phyloP scores from a whole-genome alignment of 2,797 vertebrate genomes.

The Ciconia nigra region DNA sequence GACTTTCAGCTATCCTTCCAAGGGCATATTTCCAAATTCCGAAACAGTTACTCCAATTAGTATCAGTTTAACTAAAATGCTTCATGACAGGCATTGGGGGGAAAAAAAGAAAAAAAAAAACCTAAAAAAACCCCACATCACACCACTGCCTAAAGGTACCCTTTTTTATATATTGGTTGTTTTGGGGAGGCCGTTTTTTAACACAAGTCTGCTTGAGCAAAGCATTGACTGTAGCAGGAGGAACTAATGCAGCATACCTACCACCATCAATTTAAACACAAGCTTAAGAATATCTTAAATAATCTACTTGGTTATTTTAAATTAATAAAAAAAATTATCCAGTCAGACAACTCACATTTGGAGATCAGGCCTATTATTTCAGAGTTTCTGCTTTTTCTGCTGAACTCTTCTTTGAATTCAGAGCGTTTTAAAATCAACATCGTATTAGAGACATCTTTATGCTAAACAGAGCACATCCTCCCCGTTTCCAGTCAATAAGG shows the following conservation, averaged over 20 bases:
- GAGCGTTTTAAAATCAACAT: background rate
- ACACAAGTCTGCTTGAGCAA: background rate
- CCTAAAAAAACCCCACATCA: no score
- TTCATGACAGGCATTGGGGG: background rate
- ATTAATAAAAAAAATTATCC: background rate
- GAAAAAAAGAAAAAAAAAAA: background rate
- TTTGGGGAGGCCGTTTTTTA: background rate
- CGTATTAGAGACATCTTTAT: background rate
- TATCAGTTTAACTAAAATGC: background rate
- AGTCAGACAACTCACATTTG: background rate
- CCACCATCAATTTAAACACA: background rate
- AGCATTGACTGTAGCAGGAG: background rate
- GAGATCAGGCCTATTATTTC: background rate
- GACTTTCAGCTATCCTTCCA: background rate
- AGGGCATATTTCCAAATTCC: background rate
- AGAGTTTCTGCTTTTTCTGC: background rate
- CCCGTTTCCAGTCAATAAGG: background rate
- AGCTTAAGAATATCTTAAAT: background rate
- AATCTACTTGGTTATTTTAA: background rate
- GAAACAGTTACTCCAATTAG: background rate
- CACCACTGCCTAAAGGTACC: background rate
- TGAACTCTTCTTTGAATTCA: background rate
- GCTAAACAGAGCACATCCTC: background rate
- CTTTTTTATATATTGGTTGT: background rate
- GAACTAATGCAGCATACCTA: background rate